Conservation (phyloP, 2,113 vertebrate species). For the Parotia lawesii region DNA sequence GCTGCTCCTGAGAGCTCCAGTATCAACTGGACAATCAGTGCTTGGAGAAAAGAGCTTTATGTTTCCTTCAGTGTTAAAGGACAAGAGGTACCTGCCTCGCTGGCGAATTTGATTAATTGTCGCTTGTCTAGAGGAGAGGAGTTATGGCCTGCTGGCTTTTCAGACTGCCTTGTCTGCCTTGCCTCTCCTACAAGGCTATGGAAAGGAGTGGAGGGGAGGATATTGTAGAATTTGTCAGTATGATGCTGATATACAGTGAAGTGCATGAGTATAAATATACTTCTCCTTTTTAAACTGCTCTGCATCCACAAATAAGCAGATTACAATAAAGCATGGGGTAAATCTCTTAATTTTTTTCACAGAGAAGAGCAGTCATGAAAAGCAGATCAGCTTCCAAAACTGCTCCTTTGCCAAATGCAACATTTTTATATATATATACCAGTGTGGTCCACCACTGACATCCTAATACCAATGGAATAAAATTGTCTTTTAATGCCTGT, state of each 20-base stretch:
- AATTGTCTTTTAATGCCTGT: not conserved
- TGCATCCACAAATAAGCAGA: conserved; percentile 1
- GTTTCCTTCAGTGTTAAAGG: conserved; percentile 33
- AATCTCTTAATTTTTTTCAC: not conserved
- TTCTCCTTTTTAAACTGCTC: not conserved
- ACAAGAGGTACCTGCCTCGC: conserved; percentile 40
- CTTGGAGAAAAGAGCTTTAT: not conserved
- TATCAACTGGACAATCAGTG: conserved; percentile 7
- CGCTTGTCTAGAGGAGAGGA: not conserved
- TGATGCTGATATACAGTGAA: not conserved
- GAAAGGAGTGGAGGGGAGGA: not conserved
- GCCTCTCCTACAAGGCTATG: not conserved
- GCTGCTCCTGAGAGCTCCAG: not conserved
- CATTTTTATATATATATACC: not conserved
- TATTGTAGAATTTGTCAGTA: not conserved
- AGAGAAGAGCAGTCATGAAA: not conserved
- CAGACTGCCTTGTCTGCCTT: conserved; percentile 12
- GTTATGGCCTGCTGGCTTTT: conserved; percentile 44
- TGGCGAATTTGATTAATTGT: conserved; percentile 47
- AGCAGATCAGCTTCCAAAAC: not conserved
- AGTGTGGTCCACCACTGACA: not conserved
- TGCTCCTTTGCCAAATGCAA: not conserved
- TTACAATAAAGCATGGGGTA: not conserved
- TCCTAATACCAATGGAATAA: not conserved
- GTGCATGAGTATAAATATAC: not conserved